Evolutionary conservation across 2,888 invertebrate species (phyloP), one percentile per base, ranked within the genome.

Genomic region (Frankliniella fusca): DNA sequence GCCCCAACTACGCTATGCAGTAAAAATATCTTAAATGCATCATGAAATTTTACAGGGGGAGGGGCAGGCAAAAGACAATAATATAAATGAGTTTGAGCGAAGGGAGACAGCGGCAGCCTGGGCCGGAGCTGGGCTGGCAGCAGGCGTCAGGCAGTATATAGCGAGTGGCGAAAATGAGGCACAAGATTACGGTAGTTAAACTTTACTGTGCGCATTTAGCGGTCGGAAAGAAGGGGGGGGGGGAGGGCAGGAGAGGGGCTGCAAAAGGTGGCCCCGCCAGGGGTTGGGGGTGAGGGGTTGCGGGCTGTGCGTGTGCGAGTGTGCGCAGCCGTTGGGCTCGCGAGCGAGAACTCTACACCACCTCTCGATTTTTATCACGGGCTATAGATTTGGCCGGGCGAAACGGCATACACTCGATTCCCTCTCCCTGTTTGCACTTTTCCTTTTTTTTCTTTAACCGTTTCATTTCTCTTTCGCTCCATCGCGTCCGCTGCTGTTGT

Each of bases 341-440:
- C 38, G 38, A 38, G 38, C 38, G 38, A 38, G 5, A 38, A 38
- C 38, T 38, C 38, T 38, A 38, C 38, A 5, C 38, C n/a, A 27
- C 27, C 70, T 76, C 70, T 27, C 27, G 70, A 76, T 76, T 76
- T 76, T 76, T 76, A 76, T 76, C 70, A 27, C 70, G 27, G 70
- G 70, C 27, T 27, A 76, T 76, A 76, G 70, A 76, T 76, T 76
- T 27, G 70, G 70, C 2, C 23, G 61, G 61, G n/a, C 61, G 61
- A 23, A 76, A 76, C 23, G 23, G 70, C 23, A 76, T 76, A 76
- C 70, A 23, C 23, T 27, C 70, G 27, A 76, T 76, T 27, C 27
- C 61, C 18, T 61, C 61, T 61, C 61, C 61, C 38, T 38, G 15
- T 23, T 70, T 15, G 2, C 65, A 23, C 70, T 23, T n/a, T 27